Base-by-base conservation (phyloP, 2,888 invertebrate genomes). In the Scrobipalpa costella region DNA sequence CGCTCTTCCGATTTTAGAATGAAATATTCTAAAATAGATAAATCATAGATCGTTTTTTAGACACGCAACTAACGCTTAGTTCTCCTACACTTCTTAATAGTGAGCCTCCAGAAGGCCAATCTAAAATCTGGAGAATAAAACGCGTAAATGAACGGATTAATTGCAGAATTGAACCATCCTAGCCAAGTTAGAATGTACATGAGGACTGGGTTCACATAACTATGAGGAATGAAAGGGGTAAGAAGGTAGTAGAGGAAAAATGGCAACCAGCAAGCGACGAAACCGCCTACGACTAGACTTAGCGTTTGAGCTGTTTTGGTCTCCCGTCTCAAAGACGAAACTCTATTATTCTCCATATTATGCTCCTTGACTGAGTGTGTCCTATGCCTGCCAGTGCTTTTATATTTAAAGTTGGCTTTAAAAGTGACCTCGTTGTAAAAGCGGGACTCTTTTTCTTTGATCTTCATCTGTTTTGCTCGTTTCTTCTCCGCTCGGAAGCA, bases 101-200 rank as follows among this genome's bases (percentile, higher is more conserved):
- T 97, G 40, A 97, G 86, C 68, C 96, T 92, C 96, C 96, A 97
- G 77, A 97, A 97, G 0, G 97, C 97, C 71, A 96, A 93, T 76
- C 97, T 93, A 80, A 97, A 97, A 80, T 97, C 97, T 0, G 95
- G 95, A 67, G 96, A 97, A 85, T 97, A 97, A 78, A 97, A 97
- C 19, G 97, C 97, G 77, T 97, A 97, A 74, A 97, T 97, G 80
- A 97, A 97, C 0, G 97, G 97, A 86, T 97, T 97, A 68, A 97
- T 96, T 5, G 96, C 96, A 0, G 96, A 96, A 80, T 97, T 97
- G 74, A 96, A 95, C 96, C 97, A 97, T 0, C 97, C 97, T 49
- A 97, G 88, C 97, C 97, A 97, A 0, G 96, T 97, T 62, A 97
- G 86, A 62, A 95, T 94, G 57, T 94, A 94, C 93, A 96, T 95